phyloP scores from a whole-genome alignment of 2,797 vertebrate genomes.

The Girardinus metallicus region DNA sequence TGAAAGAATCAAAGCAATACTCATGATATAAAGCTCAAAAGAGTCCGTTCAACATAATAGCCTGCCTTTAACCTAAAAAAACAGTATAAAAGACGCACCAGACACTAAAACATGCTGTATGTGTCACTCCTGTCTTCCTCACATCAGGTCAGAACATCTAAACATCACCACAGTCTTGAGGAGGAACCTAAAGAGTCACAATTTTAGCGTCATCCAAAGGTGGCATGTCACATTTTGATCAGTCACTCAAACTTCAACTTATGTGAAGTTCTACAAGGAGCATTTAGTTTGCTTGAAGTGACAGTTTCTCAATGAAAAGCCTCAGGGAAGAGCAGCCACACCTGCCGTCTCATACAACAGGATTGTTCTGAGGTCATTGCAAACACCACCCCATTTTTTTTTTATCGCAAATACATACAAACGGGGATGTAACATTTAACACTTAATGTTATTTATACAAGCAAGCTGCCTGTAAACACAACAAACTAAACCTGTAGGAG shows the following conservation, averaged over 20 bases:
- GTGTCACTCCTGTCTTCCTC: not conserved
- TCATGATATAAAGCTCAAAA: too few relatives aligned
- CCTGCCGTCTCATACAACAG: not conserved
- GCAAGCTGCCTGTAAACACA: not conserved
- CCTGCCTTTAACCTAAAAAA: not conserved
- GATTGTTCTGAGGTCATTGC: not conserved
- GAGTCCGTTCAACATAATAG: too few relatives aligned
- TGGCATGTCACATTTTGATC: not conserved
- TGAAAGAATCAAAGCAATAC: too few relatives aligned
- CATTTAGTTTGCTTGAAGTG: not conserved
- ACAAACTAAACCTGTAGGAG: not conserved
- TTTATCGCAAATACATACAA: not conserved
- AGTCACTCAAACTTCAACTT: not conserved
- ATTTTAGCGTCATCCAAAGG: not conserved
- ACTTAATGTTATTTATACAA: not conserved
- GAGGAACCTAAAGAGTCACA: not conserved
- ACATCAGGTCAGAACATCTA: not conserved
- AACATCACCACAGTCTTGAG: not conserved
- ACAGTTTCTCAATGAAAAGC: not conserved
- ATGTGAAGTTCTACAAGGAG: not conserved
- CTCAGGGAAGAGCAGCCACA: not conserved
- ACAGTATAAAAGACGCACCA: not conserved
- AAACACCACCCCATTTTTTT: not conserved
- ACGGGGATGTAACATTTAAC: not conserved
- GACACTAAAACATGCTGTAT: not conserved